Base-by-base conservation (phyloP, 2,797 vertebrate species). In the Lagorchestes hirsutus region DNA sequence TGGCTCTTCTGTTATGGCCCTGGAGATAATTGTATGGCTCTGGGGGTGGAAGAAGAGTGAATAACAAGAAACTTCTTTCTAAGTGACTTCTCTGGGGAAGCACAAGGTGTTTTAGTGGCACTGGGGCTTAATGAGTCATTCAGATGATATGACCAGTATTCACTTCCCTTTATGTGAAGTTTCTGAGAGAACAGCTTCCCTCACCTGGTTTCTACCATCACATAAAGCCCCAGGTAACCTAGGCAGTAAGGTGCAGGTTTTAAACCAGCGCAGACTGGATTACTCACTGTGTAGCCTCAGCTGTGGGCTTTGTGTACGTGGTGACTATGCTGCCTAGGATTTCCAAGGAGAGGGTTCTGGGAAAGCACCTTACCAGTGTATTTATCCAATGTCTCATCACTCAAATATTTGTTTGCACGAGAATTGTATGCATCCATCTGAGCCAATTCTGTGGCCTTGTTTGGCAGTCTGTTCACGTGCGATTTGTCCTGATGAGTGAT, bases 381-480 rank as follows among this genome's bases (percentile, higher is more conserved):
- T 95, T 97, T 95, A 95, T 90, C 97, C 92, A 97, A 91, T 97
- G 97, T 96, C 87, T 98, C 97, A 91, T 95, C 94, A 1, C 94
- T 94, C 55, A 59, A 0, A 92, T 97, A 90, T 96, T 96, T 97
- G 50, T 92, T 91, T 94, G 90, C 46, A n/a, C 97, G 96, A 96
- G 91, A 93, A 91, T 0, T 96, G 87, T 31, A 54, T 95, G 95
- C 94, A 74, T 96, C 97, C 95, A 50, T 95, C 92, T 96, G 92
- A 93, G 56, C 90, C 14, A 90, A 50, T 55, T 92, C 34, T 54
- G 58, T 95, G 96, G 93, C 98, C 97, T 96, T 98, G 92, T 95
- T 96, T 96, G 92, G 96, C 92, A 96, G 90, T 59, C 59, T 91
- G 96, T 97, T 93, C 98, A 96, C 92, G 24, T 97, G 95, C 93